A percentile compares a stretch with the other conserved stretches of the same genome.
Conservation (phyloP, 1,140 invertebrate genomes). For the Lasaia peninsularis region DNA sequence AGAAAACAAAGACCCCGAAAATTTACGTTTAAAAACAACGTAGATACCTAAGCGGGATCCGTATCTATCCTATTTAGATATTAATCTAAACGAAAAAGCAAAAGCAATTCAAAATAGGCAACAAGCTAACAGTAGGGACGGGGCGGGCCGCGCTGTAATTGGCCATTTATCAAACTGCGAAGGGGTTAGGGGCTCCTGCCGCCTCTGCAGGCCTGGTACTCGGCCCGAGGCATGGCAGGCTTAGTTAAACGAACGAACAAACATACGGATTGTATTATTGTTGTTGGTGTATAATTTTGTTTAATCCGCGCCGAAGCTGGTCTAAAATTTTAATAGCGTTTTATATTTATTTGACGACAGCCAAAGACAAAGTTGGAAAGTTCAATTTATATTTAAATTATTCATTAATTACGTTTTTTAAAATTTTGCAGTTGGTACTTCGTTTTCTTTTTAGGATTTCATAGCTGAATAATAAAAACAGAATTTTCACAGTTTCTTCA, state of each 20-base stretch:
- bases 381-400: slow-evolving; percentile 1
- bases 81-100: slow-evolving; percentile 77
- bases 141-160: slow-evolving; percentile 72
- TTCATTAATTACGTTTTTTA: too few species aligned
- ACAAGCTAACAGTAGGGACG: slow-evolving; percentile 74
- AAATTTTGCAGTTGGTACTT: too few species aligned
- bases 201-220: slow-evolving; percentile 56
- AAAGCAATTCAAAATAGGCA: slow-evolving; percentile 76
- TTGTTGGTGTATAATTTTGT: slow-evolving; percentile 33
- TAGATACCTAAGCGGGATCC: slow-evolving; percentile 71
- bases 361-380: background rate
- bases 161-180: slow-evolving; percentile 78
- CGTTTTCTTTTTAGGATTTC: too few species aligned
- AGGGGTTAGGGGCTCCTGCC: slow-evolving; percentile 68
- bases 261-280: slow-evolving; percentile 43
- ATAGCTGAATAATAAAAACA: too few species aligned
- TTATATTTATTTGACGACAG: slow-evolving; percentile 8
- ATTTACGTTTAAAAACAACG: slow-evolving; percentile 77
- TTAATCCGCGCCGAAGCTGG: slow-evolving; percentile 27
- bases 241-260: slow-evolving; percentile 54
- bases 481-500: too few species aligned
- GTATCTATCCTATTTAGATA: slow-evolving; percentile 78
- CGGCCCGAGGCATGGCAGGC: slow-evolving; percentile 38
- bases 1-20: slow-evolving; percentile 53
- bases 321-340: slow-evolving; percentile 29